Conservation (phyloP, 2,888 invertebrate genomes). For the Leptogaster cylindrica region DNA sequence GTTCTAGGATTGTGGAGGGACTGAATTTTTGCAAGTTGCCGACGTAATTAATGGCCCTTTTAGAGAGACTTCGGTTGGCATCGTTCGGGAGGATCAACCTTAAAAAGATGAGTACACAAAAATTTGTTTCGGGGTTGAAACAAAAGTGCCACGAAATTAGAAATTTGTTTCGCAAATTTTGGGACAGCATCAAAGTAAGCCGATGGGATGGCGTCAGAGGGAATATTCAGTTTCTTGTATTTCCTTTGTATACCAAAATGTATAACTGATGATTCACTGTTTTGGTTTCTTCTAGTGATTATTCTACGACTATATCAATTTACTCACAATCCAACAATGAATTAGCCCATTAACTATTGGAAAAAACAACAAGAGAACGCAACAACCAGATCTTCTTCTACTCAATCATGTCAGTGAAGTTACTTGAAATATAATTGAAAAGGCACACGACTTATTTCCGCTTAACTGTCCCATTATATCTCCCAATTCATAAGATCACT, state of each 20-base stretch:
- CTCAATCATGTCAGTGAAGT: too few species aligned
- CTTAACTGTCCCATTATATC: constrained; percentile 10
- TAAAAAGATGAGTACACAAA: constrained; percentile 31
- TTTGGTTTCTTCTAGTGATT: too few species aligned
- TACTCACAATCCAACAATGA: too few species aligned
- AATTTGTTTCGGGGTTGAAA: constrained; percentile 18
- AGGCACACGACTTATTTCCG: constrained; percentile 25
- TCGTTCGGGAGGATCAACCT: not conserved
- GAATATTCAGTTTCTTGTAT: too few species aligned
- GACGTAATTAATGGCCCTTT: constrained; percentile 28
- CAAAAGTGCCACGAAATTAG: constrained; percentile 16
- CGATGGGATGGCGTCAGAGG: constrained; percentile 3
- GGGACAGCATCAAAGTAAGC: not conserved
- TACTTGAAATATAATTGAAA: constrained; percentile 10
- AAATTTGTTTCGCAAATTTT: constrained; percentile 38
- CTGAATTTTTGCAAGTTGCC: constrained; percentile 36
- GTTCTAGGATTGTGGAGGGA: constrained; percentile 18
- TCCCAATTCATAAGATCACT: not conserved
- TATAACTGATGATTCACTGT: too few species aligned
- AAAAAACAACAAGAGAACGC: too few species aligned
- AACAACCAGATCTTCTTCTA: too few species aligned
- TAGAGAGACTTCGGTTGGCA: not conserved
- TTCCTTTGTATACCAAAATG: too few species aligned
- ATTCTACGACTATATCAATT: too few species aligned
- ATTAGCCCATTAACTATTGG: too few species aligned